phyloP scores from a whole-genome alignment of 2,888 invertebrate species.

The Hoplodrina blanda region DNA sequence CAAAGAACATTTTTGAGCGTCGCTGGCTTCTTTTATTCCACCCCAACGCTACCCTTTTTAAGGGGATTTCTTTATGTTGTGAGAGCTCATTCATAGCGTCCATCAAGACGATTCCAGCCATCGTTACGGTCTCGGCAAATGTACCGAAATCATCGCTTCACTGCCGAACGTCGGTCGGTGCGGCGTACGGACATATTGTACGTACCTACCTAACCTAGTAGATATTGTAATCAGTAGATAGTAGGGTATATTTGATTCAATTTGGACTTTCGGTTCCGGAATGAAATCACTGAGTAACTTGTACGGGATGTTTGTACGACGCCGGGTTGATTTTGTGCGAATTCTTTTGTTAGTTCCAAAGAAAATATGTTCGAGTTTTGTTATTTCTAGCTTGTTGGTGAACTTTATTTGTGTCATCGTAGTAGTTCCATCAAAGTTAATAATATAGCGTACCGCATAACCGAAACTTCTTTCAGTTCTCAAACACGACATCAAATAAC shows the following conservation, averaged over 20 bases:
- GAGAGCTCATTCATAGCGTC: constrained; percentile 92
- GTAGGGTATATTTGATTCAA: constrained; percentile 79
- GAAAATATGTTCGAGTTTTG: constrained; percentile 57
- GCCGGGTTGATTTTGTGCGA: constrained; percentile 53
- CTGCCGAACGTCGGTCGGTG: constrained; percentile 79
- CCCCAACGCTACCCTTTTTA: constrained; percentile 90
- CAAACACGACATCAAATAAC: constrained; percentile 11
- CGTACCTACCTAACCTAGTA: constrained; percentile 79
- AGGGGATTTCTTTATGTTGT: constrained; percentile 91
- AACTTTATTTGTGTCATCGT: constrained; percentile 51
- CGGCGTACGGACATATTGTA: constrained; percentile 86
- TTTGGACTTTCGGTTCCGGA: constrained; percentile 72
- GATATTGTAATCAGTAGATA: constrained; percentile 78
- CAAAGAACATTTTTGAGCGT: constrained; percentile 67
- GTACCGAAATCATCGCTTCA: constrained; percentile 91
- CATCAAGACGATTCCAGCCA: constrained; percentile 92
- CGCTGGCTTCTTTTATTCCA: constrained; percentile 76
- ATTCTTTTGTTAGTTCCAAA: constrained; percentile 48
- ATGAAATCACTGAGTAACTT: constrained; percentile 66
- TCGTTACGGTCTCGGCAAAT: constrained; percentile 92
- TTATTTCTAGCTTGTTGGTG: constrained; percentile 40
- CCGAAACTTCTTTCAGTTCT: constrained; percentile 12
- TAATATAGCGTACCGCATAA: constrained; percentile 27
- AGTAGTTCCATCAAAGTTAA: constrained; percentile 30
- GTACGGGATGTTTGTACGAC: constrained; percentile 60